phyloP scores from a whole-genome alignment of 2,888 invertebrate genomes.

The Arrhopalites spinosus region DNA sequence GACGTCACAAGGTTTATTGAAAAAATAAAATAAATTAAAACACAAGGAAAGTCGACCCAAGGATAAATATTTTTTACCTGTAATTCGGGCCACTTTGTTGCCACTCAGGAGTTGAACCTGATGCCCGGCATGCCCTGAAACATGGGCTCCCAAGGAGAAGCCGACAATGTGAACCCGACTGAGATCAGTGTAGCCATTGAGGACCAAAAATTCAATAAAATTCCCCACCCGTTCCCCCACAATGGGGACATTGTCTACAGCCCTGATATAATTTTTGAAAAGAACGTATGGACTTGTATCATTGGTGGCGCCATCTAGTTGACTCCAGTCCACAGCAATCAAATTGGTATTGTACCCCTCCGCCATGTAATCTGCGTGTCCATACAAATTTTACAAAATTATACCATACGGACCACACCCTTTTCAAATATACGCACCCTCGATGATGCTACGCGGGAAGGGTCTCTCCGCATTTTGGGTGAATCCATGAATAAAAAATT shows the following conservation, averaged over 20 bases:
- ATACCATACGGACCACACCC: not conserved
- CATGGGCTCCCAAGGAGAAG: slow-evolving; percentile 29
- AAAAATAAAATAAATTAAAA: not conserved
- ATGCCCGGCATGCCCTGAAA: slow-evolving; percentile 24
- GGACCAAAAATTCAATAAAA: slow-evolving; percentile 15
- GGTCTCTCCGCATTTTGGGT: slow-evolving; percentile 9
- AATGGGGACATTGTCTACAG: slow-evolving; percentile 19
- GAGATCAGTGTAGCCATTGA: not conserved
- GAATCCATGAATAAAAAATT: slow-evolving; percentile 34
- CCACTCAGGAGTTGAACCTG: slow-evolving; percentile 10
- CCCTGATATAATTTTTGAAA: slow-evolving; percentile 10
- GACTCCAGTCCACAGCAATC: slow-evolving; percentile 25
- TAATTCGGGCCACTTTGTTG: slow-evolving; percentile 8
- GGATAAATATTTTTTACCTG: slow-evolving; percentile 16
- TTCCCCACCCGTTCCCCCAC: slow-evolving; percentile 26
- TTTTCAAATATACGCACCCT: not conserved
- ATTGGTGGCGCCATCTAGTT: not conserved
- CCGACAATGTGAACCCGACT: slow-evolving; percentile 26
- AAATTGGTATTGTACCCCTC: slow-evolving; percentile 12
- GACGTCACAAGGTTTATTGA: not conserved
- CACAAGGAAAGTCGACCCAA: no score
- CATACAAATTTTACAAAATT: not conserved
- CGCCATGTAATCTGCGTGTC: slow-evolving; percentile 7
- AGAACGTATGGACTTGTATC: not conserved
- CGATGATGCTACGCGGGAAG: slow-evolving; percentile 16